Conservation (phyloP, 2,888 invertebrate species). For the Caenorhabditis parvicauda region DNA sequence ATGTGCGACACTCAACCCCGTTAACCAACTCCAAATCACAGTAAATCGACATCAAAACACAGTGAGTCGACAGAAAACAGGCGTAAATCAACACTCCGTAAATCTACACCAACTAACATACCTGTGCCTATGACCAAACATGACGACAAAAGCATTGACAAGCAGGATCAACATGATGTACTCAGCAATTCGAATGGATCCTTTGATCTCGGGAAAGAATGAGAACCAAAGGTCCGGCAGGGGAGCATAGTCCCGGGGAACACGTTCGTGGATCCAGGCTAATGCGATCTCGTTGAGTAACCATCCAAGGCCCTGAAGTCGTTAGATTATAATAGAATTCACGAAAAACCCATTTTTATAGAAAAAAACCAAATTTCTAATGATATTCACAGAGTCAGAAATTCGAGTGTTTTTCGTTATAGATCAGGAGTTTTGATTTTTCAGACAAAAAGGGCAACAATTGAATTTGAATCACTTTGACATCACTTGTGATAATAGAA, state of each 20-base stretch:
- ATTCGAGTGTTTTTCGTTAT: not conserved
- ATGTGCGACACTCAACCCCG: too few species aligned
- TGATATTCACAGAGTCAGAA: not conserved
- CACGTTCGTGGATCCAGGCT: conserved; percentile 60
- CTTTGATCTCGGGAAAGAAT: conserved; percentile 52
- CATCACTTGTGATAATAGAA: not conserved
- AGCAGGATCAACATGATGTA: conserved; percentile 52
- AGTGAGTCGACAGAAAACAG: too few species aligned
- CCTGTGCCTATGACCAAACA: conserved; percentile 51
- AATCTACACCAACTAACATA: conserved; percentile 6
- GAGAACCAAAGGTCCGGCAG: conserved; percentile 59
- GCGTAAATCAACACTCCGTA: conserved; percentile 8
- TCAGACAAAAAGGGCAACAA: not conserved
- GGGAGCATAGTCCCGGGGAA: conserved; percentile 47
- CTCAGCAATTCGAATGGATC: conserved; percentile 52
- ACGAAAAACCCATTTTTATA: not conserved
- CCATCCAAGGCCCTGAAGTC: conserved; percentile 47
- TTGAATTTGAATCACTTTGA: not conserved
- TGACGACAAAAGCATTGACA: conserved; percentile 39
- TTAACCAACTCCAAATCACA: too few species aligned
- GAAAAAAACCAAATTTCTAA: not conserved
- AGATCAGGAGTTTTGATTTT: not conserved
- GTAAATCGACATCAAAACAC: too few species aligned
- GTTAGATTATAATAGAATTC: not conserved
- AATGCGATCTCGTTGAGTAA: conserved; percentile 51